Conservation (phyloP, 2,888 invertebrate genomes). For the Napeogenes sylphis region DNA sequence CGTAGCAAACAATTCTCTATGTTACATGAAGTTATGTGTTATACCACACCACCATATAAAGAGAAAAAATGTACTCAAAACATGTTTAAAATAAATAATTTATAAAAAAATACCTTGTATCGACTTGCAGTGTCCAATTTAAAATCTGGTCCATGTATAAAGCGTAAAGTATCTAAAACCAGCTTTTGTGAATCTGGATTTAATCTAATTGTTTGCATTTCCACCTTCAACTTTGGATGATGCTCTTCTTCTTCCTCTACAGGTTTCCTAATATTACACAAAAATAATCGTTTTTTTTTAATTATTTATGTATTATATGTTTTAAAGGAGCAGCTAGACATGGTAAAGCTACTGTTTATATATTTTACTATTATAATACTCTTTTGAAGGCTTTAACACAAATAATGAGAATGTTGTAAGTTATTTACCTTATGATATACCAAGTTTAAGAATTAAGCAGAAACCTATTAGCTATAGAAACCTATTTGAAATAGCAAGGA, state of each 20-base stretch:
- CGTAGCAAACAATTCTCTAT: too few relatives aligned
- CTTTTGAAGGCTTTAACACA: too few relatives aligned
- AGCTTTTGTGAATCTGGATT: conserved; percentile 83
- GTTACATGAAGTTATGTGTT: too few relatives aligned
- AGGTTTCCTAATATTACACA: conserved; percentile 47
- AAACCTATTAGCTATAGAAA: too few relatives aligned
- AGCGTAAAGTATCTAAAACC: conserved; percentile 84
- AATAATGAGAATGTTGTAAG: too few relatives aligned
- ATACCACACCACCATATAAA: too few relatives aligned
- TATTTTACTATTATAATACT: neutral
- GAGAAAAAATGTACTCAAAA: too few relatives aligned
- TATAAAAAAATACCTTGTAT: conserved; percentile 72
- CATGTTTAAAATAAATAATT: conserved; percentile 1
- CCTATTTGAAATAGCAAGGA: too few relatives aligned
- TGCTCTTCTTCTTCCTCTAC: conserved; percentile 68
- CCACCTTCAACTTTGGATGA: conserved; percentile 80
- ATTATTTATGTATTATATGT: too few relatives aligned
- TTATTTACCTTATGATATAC: too few relatives aligned
- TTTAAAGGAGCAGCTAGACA: neutral
- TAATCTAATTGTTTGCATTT: conserved; percentile 84
- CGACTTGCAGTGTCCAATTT: conserved; percentile 74
- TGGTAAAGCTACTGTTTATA: conserved; percentile 9
- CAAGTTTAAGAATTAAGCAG: too few relatives aligned
- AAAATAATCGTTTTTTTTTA: conserved; percentile 12
- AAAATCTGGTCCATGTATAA: conserved; percentile 85